A percentile compares a stretch with the other conserved stretches of the same genome.
Evolutionary conservation across 2,888 invertebrate genomes (phyloP).

Genomic region (Brachylomia viminalis): DNA sequence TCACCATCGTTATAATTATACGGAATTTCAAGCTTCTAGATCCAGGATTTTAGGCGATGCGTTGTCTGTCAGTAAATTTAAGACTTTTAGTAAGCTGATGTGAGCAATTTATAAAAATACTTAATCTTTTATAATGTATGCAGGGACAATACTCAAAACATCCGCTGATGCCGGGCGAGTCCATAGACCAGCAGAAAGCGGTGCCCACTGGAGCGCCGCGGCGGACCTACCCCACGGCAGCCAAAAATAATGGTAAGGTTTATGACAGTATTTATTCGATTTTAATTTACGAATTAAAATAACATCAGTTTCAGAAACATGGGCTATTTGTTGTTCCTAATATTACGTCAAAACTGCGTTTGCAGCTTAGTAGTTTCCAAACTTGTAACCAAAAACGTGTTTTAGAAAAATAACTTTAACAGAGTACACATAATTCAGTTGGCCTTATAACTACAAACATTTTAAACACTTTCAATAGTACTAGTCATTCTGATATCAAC

Average conservation of each 20-base stretch:
- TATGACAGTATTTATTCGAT: background rate
- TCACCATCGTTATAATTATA: background rate
- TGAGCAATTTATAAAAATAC: background rate
- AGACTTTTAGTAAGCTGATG: background rate
- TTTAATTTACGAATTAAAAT: background rate
- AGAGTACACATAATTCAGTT: background rate
- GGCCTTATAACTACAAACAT: background rate
- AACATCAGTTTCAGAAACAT: background rate
- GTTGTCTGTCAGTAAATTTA: background rate
- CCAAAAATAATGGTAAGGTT: constrained; percentile 77
- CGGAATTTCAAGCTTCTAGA: background rate
- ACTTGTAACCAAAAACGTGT: background rate
- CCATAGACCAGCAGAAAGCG: constrained; percentile 82
- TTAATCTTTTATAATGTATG: constrained; percentile 18
- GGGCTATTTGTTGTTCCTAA: background rate
- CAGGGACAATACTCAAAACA: constrained; percentile 88
- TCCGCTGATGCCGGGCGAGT: constrained; percentile 82
- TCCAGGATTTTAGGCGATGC: background rate
- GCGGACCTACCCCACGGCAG: constrained; percentile 78
- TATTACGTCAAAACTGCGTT: background rate
- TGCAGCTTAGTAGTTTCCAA: background rate
- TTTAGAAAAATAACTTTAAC: background rate
- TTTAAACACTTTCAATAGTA: background rate
- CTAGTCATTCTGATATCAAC: background rate
- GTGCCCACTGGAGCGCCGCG: constrained; percentile 89